Evolutionary conservation across 2,888 invertebrate genomes (phyloP).

Genomic region (Dasypogon diadema): DNA sequence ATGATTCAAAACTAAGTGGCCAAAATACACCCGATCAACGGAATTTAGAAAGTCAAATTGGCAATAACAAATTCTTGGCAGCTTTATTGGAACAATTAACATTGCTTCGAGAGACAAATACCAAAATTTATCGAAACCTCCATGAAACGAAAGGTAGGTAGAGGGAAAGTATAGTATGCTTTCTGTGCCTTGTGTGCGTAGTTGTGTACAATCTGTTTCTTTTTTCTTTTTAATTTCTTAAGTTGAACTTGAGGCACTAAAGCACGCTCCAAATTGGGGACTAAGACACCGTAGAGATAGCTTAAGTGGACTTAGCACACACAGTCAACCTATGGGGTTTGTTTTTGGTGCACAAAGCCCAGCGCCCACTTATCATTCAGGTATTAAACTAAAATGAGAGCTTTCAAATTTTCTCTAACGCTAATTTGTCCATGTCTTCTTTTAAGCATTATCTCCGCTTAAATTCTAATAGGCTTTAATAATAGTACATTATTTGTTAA

Average conservation of each 20-base stretch:
- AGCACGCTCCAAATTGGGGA: slow-evolving; percentile 72
- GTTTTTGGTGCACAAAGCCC: slow-evolving; percentile 69
- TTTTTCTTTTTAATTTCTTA: slow-evolving; percentile 56
- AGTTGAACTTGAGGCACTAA: slow-evolving; percentile 74
- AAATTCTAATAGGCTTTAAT: background rate
- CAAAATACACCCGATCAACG: slow-evolving; percentile 63
- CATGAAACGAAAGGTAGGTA: slow-evolving; percentile 77
- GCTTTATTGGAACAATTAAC: slow-evolving; percentile 80
- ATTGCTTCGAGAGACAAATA: slow-evolving; percentile 78
- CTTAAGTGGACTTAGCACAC: slow-evolving; percentile 69
- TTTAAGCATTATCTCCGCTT: background rate
- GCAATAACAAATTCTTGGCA: slow-evolving; percentile 66
- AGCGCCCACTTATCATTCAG: slow-evolving; percentile 69
- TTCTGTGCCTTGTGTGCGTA: slow-evolving; percentile 2
- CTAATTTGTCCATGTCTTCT: no score
- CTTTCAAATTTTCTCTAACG: no score
- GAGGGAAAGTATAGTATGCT: background rate
- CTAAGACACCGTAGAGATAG: slow-evolving; percentile 70
- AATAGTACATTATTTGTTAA: no score
- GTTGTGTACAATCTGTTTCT: slow-evolving; percentile 20
- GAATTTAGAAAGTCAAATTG: slow-evolving; percentile 60
- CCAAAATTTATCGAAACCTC: slow-evolving; percentile 80
- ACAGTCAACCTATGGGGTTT: slow-evolving; percentile 68
- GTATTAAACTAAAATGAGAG: slow-evolving; percentile 59
- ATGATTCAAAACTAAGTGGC: slow-evolving; percentile 66